Base-by-base conservation (phyloP, 2,888 invertebrate species). In the Syritta pipiens region DNA sequence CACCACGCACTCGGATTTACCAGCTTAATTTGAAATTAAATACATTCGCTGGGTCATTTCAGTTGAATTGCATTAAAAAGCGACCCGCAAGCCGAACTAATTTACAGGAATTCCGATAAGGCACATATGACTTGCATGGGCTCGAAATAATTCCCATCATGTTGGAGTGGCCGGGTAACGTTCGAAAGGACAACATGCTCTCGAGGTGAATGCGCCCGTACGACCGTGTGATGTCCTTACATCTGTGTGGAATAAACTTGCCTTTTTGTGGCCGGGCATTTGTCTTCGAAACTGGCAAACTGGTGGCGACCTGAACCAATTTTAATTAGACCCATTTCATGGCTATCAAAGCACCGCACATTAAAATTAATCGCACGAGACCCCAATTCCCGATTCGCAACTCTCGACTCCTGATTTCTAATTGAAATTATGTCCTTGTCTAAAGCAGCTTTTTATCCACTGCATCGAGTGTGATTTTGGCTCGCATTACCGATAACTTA, bases 31-130 rank as follows among this genome's bases (percentile, higher is more conserved):
- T 59, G 37, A 72, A 77, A n/a, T 72, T 72, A 59, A 72, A 59
- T 48, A 51, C 60, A 46, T 69, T 69, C 55, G 10, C 40, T 26
- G 48, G 72, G 59, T 59, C 53, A 77, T 72, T 77, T 59, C 46
- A 55, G 32, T 53, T 72, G 48, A 48, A 72, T 59, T 65, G 32
- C 26, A 60, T 53, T 51, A 30, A 51, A 20, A 7, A 26, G 20
- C 30, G 48, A 42, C 42, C 62, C 19, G n/a, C 17, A 14, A 5
- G 20, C 48, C 22, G 59, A 19, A 46, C 46, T 37, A 30, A 55
- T 59, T 59, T 44, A 4, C 12, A 4, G 14, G 19, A 37, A 7
- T 53, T 42, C n/a, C 19, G n/a, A 26, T 17, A 28, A 40, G 22
- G n/a, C 35, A 37, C 26, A 55, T 14, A n/a, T n/a, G n/a, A n/a